These are phyloP conservation scores for Elephantulus edwardii DNA, from an alignment of 2,113 vertebrate species.

Conservation along the genomic window DNA sequence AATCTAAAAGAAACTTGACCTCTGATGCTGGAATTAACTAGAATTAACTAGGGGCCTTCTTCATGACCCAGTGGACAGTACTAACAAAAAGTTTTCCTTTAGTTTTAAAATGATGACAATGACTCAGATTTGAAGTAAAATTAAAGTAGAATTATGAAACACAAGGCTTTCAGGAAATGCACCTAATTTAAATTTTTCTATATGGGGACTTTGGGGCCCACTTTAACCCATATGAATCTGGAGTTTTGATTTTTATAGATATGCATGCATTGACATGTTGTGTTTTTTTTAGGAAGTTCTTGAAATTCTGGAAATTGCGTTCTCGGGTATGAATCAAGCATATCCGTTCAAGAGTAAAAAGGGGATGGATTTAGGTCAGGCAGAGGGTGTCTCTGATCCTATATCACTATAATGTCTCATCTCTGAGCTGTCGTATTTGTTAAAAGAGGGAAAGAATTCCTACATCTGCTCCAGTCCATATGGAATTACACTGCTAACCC, in stretches of 20 bases:
- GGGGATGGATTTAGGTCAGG: background rate
- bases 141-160: background rate
- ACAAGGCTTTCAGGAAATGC: background rate
- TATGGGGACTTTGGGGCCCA: background rate
- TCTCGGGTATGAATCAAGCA: background rate
- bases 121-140: background rate
- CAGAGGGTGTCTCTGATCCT: background rate
- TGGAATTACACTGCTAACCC: too few relatives aligned
- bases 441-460: background rate
- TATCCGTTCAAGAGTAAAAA: background rate
- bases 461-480: too few relatives aligned
- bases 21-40: background rate
- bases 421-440: background rate
- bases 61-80: background rate
- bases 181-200: background rate
- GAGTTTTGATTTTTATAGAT: background rate
- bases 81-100: background rate
- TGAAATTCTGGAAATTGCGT: background rate
- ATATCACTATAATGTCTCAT: background rate
- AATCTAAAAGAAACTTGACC: fast-evolving
- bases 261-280: background rate
- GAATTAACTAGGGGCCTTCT: fast-evolving
- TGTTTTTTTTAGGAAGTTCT: background rate
- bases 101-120: background rate
- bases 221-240: background rate